Conservation (phyloP, 2,888 invertebrate species). For the Amphipyra berbera region DNA sequence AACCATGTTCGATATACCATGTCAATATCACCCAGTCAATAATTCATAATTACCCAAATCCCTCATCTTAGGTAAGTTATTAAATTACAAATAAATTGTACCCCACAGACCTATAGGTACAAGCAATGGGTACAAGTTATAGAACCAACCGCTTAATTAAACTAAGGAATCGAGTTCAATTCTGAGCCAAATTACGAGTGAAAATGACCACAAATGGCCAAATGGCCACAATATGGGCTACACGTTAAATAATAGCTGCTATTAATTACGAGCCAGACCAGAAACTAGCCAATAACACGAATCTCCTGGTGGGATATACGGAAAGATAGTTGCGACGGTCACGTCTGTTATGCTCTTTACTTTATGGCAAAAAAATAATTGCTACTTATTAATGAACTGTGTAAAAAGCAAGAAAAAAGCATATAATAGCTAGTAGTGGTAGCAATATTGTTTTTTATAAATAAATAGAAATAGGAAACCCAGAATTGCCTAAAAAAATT, state of each 20-base stretch:
- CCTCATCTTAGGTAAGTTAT: slow-evolving; percentile 28
- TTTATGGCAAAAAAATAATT: not conserved
- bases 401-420: too few species aligned
- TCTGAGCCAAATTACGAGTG: slow-evolving; percentile 60
- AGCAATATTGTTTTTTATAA: too few species aligned
- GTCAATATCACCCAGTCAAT: slow-evolving; percentile 8
- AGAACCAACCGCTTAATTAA: slow-evolving; percentile 49
- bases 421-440: too few species aligned
- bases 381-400: too few species aligned
- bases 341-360: not conserved
- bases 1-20: too few species aligned
- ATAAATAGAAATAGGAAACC: too few species aligned
- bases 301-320: slow-evolving; percentile 37
- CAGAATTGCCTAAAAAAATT: too few species aligned
- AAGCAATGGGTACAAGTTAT: too few species aligned
- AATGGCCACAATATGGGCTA: slow-evolving; percentile 55
- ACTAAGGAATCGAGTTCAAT: slow-evolving; percentile 56
- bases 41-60: slow-evolving; percentile 20
- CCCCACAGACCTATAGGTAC: slow-evolving; percentile 19
- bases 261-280: slow-evolving; percentile 58
- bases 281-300: slow-evolving; percentile 60
- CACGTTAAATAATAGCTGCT: slow-evolving; percentile 61
- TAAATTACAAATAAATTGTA: slow-evolving; percentile 40
- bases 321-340: slow-evolving; percentile 2
- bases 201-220: slow-evolving; percentile 53